A percentile compares a stretch with the other conserved stretches of the same genome.
Evolutionary conservation across 2,888 invertebrate species (phyloP).

Genomic region (Volucella inanis): DNA sequence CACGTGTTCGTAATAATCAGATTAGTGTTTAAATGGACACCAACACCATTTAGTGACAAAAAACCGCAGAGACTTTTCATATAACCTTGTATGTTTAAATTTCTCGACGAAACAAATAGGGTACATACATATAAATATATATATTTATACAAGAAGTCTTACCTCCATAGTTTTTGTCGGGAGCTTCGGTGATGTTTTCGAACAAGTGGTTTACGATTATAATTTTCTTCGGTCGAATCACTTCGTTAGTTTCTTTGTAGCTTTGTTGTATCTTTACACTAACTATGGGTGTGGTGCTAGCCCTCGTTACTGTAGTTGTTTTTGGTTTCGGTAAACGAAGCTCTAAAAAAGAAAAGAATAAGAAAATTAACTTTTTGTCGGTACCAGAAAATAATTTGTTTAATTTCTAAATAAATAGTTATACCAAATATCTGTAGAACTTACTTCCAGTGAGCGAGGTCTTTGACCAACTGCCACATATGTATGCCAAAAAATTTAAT

Average conservation of each 20-base stretch:
- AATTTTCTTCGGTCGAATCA: slow-evolving; percentile 82
- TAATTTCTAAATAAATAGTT: neutral
- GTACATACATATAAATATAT: too few relatives aligned
- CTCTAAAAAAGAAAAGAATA: slow-evolving; percentile 79
- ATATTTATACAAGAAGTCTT: neutral
- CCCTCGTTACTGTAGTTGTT: slow-evolving; percentile 81
- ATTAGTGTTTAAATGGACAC: too few relatives aligned
- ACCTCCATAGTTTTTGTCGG: slow-evolving; percentile 46
- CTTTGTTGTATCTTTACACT: slow-evolving; percentile 80
- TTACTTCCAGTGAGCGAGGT: neutral
- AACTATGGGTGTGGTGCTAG: slow-evolving; percentile 81
- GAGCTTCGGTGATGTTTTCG: slow-evolving; percentile 78
- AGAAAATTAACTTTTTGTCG: neutral
- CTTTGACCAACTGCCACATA: too few relatives aligned
- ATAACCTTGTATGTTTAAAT: too few relatives aligned
- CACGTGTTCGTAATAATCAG: too few relatives aligned
- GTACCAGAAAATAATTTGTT: neutral
- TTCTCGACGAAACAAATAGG: too few relatives aligned
- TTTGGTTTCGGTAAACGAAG: slow-evolving; percentile 82
- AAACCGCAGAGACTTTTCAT: too few relatives aligned
- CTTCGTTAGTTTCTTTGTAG: slow-evolving; percentile 82
- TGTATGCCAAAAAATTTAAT: too few relatives aligned
- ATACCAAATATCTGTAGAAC: neutral
- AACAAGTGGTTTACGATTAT: slow-evolving; percentile 82
- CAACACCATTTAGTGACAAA: too few relatives aligned